A percentile compares a stretch with the other conserved stretches of the same genome.
These are phyloP conservation scores for Gobiocypris rarus DNA, from an alignment of 2,113 vertebrate species.

Conservation along the genomic window DNA sequence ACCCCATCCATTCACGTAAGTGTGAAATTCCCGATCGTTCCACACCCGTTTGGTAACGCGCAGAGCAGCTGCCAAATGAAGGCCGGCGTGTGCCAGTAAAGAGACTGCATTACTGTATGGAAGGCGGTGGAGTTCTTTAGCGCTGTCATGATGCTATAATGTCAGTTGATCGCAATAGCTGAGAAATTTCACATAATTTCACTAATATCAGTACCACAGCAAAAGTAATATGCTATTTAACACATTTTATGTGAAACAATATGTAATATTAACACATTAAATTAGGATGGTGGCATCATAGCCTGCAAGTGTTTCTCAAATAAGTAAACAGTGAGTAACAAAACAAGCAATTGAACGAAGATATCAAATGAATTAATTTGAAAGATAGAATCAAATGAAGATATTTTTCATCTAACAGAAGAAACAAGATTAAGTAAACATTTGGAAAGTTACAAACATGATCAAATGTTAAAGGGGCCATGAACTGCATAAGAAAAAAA, in stretches of 20 bases:
- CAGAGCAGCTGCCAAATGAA: conserved; percentile 41
- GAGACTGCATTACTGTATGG: neutral
- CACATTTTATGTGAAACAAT: no score
- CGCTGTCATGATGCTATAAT: neutral
- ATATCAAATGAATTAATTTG: no score
- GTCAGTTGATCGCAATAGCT: neutral
- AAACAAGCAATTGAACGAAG: neutral
- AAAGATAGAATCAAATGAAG: no score
- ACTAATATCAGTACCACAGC: no score
- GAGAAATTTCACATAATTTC: no score
- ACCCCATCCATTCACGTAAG: conserved; percentile 42
- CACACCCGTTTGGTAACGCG: conserved; percentile 65
- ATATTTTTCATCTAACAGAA: no score
- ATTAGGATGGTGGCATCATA: neutral
- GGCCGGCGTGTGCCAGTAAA: neutral
- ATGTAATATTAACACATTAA: neutral
- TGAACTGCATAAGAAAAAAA: no score
- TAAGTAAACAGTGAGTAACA: neutral
- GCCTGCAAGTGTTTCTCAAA: neutral
- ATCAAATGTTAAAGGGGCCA: no score
- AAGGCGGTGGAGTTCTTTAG: neutral
- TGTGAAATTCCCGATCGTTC: conserved; percentile 71
- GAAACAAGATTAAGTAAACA: neutral
- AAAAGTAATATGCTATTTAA: neutral
- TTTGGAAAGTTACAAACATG: no score